Percentiles rank a stretch among this genome's conserved stretches.
These are phyloP conservation scores for Gonioctena quinquepunctata DNA, from an alignment of 1,140 invertebrate genomes.

Conservation along the genomic window DNA sequence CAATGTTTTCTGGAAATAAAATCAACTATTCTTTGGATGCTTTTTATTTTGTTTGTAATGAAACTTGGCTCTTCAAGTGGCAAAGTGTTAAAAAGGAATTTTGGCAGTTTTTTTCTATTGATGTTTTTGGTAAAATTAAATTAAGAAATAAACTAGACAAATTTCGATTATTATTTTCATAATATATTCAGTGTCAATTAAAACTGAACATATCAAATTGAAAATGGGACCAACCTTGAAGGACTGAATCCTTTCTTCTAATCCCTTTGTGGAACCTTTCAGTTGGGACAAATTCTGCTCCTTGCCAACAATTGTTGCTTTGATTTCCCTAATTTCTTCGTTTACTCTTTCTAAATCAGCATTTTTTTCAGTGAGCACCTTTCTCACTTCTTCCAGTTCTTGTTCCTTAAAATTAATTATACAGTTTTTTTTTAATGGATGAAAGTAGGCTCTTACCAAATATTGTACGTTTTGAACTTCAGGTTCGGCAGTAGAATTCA, in stretches of 20 bases:
- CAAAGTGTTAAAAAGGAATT: too few relatives aligned
- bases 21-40: too few relatives aligned
- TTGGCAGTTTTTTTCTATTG: too few relatives aligned
- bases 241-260: slow-evolving; percentile 51
- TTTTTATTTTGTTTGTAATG: too few relatives aligned
- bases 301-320: slow-evolving; percentile 43
- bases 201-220: too few relatives aligned
- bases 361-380: slow-evolving; percentile 39
- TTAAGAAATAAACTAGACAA: too few relatives aligned
- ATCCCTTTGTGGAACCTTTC: slow-evolving; percentile 43
- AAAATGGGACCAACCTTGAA: slow-evolving; percentile 36
- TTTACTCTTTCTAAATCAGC: slow-evolving; percentile 42
- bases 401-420: slow-evolving; percentile 29
- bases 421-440: background rate
- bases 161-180: too few relatives aligned
- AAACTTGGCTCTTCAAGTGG: too few relatives aligned
- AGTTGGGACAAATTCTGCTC: slow-evolving; percentile 50
- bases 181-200: too few relatives aligned
- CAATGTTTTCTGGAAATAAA: too few relatives aligned
- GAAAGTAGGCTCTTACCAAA: slow-evolving; percentile 52
- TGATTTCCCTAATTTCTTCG: slow-evolving; percentile 40
- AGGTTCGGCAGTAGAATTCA: slow-evolving; percentile 43
- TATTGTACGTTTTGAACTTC: slow-evolving; percentile 55
- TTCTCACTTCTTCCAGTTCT: slow-evolving; percentile 50
- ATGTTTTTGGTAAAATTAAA: too few relatives aligned